Conservation (phyloP, 1,140 invertebrate species). For the Orchestia grillus region DNA sequence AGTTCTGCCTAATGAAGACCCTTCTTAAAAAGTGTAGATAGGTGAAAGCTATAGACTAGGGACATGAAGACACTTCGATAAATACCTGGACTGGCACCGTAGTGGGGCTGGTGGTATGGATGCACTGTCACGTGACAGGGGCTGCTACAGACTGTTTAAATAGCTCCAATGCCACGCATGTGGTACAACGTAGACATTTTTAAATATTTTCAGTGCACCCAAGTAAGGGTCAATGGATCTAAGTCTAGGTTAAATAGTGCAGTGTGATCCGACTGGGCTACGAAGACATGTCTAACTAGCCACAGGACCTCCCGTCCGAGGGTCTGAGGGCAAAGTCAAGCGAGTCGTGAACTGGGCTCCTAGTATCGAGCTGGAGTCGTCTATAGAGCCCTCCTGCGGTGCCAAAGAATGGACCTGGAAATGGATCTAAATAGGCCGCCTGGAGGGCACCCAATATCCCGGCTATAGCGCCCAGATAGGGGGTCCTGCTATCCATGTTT, state of each 20-base stretch:
- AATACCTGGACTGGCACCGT: too few relatives aligned
- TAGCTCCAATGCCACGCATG: background rate
- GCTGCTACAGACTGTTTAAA: background rate
- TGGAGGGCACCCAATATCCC: conserved; percentile 55
- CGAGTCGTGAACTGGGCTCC: background rate
- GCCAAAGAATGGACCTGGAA: conserved; percentile 56
- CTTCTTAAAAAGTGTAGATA: too few relatives aligned
- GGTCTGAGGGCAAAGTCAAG: background rate
- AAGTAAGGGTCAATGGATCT: background rate
- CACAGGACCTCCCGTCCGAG: background rate
- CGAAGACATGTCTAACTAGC: background rate
- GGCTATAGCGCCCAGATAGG: conserved; percentile 51
- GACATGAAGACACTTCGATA: too few relatives aligned
- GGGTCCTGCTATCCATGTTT: conserved; percentile 51
- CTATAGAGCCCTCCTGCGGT: conserved; percentile 53
- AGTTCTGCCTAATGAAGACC: too few relatives aligned
- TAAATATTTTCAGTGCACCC: background rate
- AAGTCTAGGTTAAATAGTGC: background rate
- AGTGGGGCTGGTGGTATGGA: background rate
- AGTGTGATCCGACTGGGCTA: background rate
- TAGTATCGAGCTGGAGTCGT: conserved; percentile 4
- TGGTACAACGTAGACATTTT: background rate
- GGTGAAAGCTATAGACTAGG: too few relatives aligned
- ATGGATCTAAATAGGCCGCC: conserved; percentile 56
- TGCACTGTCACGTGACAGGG: background rate